phyloP scores from a whole-genome alignment of 2,113 vertebrate genomes.

The Zosterops japonicus region DNA sequence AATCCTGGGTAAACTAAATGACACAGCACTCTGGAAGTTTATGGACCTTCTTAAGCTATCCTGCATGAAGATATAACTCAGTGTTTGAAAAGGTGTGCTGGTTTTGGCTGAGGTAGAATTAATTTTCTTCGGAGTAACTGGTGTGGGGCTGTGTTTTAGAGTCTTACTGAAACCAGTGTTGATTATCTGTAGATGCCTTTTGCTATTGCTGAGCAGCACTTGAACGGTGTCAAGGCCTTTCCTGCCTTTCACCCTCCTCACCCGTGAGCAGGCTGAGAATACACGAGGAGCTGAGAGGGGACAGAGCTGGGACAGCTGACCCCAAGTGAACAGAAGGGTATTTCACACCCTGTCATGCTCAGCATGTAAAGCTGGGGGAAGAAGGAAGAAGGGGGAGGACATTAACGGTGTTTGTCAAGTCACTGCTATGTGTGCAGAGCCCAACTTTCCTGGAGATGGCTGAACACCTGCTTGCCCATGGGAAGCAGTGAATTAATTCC shows the following conservation, averaged over 20 bases:
- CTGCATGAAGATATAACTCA: not conserved
- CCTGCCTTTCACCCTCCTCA: not conserved
- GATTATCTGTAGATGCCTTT: not conserved
- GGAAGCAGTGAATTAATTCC: not conserved
- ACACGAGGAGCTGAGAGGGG: not conserved
- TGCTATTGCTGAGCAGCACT: not conserved
- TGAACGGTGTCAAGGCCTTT: not conserved
- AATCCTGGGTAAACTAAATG: not conserved
- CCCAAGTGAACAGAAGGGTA: not conserved
- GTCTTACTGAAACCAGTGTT: not conserved
- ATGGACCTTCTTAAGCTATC: not conserved
- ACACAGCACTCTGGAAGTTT: not conserved
- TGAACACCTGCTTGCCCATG: not conserved
- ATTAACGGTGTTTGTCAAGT: not conserved
- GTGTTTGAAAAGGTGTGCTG: not conserved
- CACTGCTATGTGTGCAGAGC: rapidly evolving
- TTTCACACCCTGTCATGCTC: not conserved
- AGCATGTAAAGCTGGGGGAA: not conserved
- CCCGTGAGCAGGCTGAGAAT: not conserved
- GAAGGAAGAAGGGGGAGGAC: not conserved
- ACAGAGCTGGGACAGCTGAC: not conserved
- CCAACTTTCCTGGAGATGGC: not conserved
- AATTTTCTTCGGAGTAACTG: not conserved
- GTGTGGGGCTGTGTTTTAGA: not conserved
- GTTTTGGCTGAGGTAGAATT: not conserved